A percentile compares a stretch with the other conserved stretches of the same genome.
phyloP scores from a whole-genome alignment of 2,113 vertebrate genomes.

The Tyrannus savana region DNA sequence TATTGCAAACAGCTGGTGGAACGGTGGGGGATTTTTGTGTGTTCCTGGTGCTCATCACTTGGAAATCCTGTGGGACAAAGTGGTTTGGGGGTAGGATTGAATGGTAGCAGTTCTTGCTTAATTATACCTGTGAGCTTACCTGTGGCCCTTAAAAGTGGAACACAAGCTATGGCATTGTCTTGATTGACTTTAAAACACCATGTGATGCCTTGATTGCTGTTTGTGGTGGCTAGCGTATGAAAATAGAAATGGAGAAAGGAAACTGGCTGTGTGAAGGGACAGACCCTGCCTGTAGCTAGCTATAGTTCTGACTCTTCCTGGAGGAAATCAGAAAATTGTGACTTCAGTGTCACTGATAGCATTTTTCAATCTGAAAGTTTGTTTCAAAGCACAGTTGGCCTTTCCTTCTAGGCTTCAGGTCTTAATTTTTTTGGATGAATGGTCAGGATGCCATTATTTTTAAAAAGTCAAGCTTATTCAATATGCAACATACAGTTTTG shows the following conservation, averaged over 20 bases:
- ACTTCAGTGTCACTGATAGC: neutral
- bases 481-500: neutral
- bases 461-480: neutral
- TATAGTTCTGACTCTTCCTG: neutral
- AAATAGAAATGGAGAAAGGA: neutral
- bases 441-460: neutral
- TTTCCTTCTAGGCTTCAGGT: neutral
- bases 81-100: neutral
- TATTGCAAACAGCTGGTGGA: neutral
- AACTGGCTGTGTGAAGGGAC: rapidly evolving
- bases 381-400: neutral
- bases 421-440: neutral
- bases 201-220: neutral
- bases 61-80: neutral
- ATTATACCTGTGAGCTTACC: neutral
- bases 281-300: neutral
- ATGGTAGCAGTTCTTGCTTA: neutral
- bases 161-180: neutral
- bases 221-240: neutral
- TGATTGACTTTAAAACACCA: neutral
- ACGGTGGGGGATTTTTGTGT: neutral
- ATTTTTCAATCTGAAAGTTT: neutral
- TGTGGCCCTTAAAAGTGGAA: neutral
- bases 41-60: neutral
- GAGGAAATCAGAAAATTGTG: neutral